Evolutionary conservation across 2,888 invertebrate genomes (phyloP).

Genomic region (Scaptomyza polygonia): DNA sequence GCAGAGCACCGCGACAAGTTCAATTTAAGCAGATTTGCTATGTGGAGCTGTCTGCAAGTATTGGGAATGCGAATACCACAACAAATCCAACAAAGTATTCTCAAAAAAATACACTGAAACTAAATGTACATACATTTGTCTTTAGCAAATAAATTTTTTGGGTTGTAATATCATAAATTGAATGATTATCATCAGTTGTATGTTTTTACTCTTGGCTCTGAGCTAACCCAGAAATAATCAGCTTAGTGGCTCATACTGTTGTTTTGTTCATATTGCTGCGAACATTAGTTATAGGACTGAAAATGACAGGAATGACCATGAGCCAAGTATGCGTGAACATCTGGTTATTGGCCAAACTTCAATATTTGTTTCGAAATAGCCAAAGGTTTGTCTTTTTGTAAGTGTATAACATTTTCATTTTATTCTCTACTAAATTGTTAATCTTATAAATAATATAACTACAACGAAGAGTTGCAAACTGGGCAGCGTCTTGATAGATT

Average conservation of each 20-base stretch:
- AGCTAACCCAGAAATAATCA: no score
- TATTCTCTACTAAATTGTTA: conserved; percentile 15
- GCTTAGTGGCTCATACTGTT: not conserved
- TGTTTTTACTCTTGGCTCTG: no score
- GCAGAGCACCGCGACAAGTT: not conserved
- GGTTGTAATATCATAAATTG: no score
- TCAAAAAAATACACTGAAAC: not conserved
- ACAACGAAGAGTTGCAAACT: conserved; percentile 12
- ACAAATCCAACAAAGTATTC: not conserved
- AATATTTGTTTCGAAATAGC: conserved; percentile 13
- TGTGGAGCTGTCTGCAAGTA: not conserved
- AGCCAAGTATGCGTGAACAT: conserved; percentile 10
- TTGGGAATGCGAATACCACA: not conserved
- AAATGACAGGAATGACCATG: conserved; percentile 66
- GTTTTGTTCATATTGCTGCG: conserved; percentile 25
- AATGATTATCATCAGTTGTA: not conserved
- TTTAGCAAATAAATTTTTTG: conserved; percentile 3
- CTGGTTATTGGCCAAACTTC: no score
- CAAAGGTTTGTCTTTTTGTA: not conserved
- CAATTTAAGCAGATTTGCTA: not conserved
- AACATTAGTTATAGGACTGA: conserved; percentile 48
- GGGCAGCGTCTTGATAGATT: conserved; percentile 7
- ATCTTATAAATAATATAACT: conserved; percentile 26
- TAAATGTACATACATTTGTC: not conserved
- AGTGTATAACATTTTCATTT: not conserved